Evolutionary conservation across 2,113 vertebrate species (phyloP).

Genomic region (Ornithorhynchus anatinus): DNA sequence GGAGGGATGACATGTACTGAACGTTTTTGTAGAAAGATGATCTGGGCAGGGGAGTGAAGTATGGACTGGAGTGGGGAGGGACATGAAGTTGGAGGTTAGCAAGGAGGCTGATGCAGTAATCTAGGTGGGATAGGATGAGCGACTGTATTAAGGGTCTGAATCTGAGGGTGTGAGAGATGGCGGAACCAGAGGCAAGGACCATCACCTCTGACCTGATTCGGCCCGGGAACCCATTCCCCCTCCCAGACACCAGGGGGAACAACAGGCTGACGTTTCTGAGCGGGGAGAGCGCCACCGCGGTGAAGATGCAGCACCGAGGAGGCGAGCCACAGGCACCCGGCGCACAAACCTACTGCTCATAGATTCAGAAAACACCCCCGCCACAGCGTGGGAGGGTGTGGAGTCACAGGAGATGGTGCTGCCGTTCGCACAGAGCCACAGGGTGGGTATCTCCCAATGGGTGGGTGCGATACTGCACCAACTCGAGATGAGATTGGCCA

Average conservation of each 20-base stretch:
- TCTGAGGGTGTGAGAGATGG: neutral
- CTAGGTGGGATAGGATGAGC: no score
- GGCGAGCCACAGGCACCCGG: neutral
- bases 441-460: fast-evolving
- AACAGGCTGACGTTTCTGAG: constrained; percentile 79
- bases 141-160: no score
- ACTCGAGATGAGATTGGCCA: no score
- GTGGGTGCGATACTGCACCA: no score
- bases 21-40: no score
- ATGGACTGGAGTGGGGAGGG: no score
- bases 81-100: no score
- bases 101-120: no score
- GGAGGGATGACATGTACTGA: no score
- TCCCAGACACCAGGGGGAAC: neutral
- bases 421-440: neutral
- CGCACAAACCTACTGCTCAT: neutral
- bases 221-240: no score
- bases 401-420: neutral
- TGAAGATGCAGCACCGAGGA: constrained; percentile 35
- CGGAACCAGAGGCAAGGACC: neutral
- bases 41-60: no score
- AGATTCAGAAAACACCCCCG: neutral
- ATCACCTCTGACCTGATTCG: no score
- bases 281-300: constrained; percentile 19
- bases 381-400: neutral